Percentiles rank a stretch among this genome's conserved stretches.
phyloP scores from a whole-genome alignment of 2,888 invertebrate genomes.

The Thyatira batis region DNA sequence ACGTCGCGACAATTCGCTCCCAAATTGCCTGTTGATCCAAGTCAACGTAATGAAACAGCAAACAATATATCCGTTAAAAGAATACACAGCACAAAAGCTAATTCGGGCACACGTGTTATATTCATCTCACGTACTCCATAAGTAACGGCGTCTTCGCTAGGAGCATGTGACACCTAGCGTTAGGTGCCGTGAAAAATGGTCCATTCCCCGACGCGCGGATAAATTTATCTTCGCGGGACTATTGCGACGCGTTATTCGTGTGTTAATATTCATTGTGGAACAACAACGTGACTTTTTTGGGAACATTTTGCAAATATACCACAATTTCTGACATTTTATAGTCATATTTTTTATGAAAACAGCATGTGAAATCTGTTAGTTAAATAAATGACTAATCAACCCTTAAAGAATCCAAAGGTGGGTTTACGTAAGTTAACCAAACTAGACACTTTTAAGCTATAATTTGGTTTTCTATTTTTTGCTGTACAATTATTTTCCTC shows the following conservation, averaged over 20 bases:
- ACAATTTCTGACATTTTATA: no score
- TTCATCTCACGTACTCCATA: slow-evolving; percentile 66
- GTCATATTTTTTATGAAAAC: no score
- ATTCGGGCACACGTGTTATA: slow-evolving; percentile 62
- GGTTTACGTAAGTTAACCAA: no score
- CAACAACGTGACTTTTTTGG: slow-evolving; percentile 45
- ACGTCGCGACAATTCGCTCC: slow-evolving; percentile 7
- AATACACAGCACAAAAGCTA: slow-evolving; percentile 54
- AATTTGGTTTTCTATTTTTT: no score
- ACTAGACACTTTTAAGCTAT: no score
- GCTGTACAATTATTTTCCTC: no score
- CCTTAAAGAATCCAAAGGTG: no score
- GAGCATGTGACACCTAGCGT: slow-evolving; percentile 68
- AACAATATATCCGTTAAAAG: slow-evolving; percentile 49
- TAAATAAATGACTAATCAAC: no score
- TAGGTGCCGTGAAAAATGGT: slow-evolving; percentile 80
- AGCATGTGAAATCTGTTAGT: no score
- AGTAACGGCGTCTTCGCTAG: slow-evolving; percentile 76
- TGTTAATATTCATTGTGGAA: slow-evolving; percentile 79
- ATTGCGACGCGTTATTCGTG: slow-evolving; percentile 69
- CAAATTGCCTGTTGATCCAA: slow-evolving; percentile 34
- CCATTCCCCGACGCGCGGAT: slow-evolving; percentile 70
- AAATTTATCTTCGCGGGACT: slow-evolving; percentile 77
- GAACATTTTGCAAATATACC: no score
- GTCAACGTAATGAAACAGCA: slow-evolving; percentile 46